phyloP scores from a whole-genome alignment of 2,888 invertebrate genomes.

The Aleiodes alternator region DNA sequence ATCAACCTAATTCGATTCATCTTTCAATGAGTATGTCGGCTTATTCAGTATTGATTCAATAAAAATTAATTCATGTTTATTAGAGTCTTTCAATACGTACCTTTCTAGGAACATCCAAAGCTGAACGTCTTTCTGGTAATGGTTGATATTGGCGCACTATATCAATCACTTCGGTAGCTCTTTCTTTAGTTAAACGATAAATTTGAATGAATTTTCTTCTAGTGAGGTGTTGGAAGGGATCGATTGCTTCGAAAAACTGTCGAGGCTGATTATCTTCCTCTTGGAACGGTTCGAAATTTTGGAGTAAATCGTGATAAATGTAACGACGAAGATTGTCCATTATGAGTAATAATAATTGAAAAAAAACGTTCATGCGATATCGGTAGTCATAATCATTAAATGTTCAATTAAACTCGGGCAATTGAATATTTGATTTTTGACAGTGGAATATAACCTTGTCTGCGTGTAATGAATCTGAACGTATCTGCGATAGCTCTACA shows the following conservation, averaged over 20 bases:
- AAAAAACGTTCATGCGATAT: too few species aligned
- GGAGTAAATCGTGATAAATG: not conserved
- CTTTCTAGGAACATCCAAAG: constrained; percentile 19
- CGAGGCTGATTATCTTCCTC: not conserved
- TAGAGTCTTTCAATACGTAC: constrained; percentile 11
- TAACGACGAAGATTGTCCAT: not conserved
- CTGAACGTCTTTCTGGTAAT: constrained; percentile 22
- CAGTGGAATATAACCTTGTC: too few species aligned
- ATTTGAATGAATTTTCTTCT: constrained; percentile 23
- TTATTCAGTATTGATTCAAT: not conserved
- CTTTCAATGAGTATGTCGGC: too few species aligned
- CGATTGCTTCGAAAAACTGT: not conserved
- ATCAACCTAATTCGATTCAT: not conserved
- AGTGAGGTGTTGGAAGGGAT: constrained; percentile 4
- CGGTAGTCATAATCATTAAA: too few species aligned
- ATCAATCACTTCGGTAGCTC: constrained; percentile 31
- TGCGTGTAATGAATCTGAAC: too few species aligned
- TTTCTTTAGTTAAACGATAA: too few species aligned
- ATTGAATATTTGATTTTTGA: too few species aligned
- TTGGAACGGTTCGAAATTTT: not conserved
- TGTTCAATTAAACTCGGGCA: too few species aligned
- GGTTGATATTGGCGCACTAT: constrained; percentile 12
- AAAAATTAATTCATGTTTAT: not conserved
- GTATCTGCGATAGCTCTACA: too few species aligned
- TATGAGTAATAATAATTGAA: not conserved